Conservation (phyloP, 2,888 invertebrate species). For the Nemoura dubitans region DNA sequence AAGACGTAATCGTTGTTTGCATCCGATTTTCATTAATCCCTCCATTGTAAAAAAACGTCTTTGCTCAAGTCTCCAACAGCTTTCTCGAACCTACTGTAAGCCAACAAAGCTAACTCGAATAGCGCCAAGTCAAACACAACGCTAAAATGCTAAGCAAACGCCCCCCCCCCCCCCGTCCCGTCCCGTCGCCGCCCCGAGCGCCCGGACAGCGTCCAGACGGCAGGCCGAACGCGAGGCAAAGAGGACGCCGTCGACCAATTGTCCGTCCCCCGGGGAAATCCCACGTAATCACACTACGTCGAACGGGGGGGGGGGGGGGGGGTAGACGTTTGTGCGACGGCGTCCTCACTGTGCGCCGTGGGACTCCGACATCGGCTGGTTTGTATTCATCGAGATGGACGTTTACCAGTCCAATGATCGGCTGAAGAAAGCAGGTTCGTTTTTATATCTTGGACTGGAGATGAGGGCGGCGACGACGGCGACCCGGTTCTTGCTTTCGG, state of each 20-base stretch:
- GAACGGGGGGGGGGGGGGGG: neutral
- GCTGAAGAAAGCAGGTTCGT: neutral
- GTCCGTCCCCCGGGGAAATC: conserved; percentile 33
- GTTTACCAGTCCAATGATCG: conserved; percentile 33
- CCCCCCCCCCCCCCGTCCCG: neutral
- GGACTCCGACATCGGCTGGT: neutral
- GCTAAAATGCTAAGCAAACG: too few relatives aligned
- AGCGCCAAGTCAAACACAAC: too few relatives aligned
- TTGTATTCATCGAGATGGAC: conserved; percentile 34
- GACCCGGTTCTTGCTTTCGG: conserved; percentile 19
- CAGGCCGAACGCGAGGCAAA: neutral
- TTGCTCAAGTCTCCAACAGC: too few relatives aligned
- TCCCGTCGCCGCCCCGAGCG: neutral
- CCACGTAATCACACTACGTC: conserved; percentile 36
- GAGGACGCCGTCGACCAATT: conserved; percentile 12
- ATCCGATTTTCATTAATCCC: too few relatives aligned
- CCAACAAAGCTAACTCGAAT: too few relatives aligned
- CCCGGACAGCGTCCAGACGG: neutral
- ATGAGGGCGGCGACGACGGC: neutral
- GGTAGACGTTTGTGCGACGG: neutral
- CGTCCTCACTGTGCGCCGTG: neutral
- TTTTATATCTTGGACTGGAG: too few relatives aligned
- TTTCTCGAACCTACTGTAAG: too few relatives aligned
- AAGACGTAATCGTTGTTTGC: too few relatives aligned
- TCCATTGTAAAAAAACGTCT: too few relatives aligned